Base-by-base conservation (phyloP, 2,888 invertebrate species). In the Apotomis betuletana region DNA sequence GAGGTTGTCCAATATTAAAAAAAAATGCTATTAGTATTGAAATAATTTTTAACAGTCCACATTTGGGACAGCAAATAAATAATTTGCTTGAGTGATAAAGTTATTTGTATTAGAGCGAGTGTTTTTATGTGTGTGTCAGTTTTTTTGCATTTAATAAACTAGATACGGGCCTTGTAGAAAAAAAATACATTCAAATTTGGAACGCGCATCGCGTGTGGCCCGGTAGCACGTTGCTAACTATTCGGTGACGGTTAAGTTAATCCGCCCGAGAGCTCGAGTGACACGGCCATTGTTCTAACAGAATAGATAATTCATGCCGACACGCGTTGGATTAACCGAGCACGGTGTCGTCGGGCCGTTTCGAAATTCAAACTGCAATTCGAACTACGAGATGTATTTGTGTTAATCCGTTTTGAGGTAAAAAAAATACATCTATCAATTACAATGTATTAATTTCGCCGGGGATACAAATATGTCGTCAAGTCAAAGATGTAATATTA, bases 231-330 rank as follows among this genome's bases (percentile, higher is more conserved):
- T 46, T 13, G 60, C 68, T 60, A 36, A 64, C 54, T 59, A 49
- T 49, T 67, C 44, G 51, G 51, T 54, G 41, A 52, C 49, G 64
- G 68, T 70, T 70, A 70, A 70, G 59, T 67, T 72, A 73, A 74
- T 73, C 72, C 73, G 60, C n/a, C 49, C 57, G 67, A 74, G 41
- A 41, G 67, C 60, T 64, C 67, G 65, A 41, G 60, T 51, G 74
- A 58, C 59, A 46, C 58, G 65, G 61, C 62, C 71, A 75, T 75
- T 74, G 75, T 75, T 72, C 72, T 69, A 74, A 71, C 73, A 61
- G 74, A 74, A 74, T 72, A 75, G 69, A 69, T 72, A 74, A 74
- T 72, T 69, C 74, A 70, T 63, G 74, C 41, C 60, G 74, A 75
- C 70, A 73, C 65, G 61, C 51, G 52, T 49, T 52, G 75, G 75